Percentiles rank a stretch among this genome's conserved stretches.
Conservation (phyloP, 2,113 vertebrate genomes). For the Redunca redunca region DNA sequence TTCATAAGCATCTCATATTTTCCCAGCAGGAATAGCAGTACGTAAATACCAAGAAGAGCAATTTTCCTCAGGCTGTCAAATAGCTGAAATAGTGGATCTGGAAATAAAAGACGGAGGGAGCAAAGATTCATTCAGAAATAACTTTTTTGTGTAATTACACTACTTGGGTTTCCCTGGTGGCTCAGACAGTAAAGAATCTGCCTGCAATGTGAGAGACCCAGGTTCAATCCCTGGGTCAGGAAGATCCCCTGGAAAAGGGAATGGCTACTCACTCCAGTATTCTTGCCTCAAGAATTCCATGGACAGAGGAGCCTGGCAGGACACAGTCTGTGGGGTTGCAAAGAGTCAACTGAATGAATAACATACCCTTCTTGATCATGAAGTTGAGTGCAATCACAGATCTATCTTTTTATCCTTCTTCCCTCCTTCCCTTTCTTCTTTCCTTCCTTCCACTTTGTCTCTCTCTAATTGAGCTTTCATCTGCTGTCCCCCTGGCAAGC, state of each 20-base stretch:
- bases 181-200: not conserved
- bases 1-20: conserved; percentile 68
- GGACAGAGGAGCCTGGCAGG: not conserved
- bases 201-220: not conserved
- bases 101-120: conserved; percentile 1
- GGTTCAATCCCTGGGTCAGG: not conserved
- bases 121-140: conserved; percentile 44
- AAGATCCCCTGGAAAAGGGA: not conserved
- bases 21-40: conserved; percentile 64
- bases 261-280: not conserved
- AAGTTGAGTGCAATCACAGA: not conserved
- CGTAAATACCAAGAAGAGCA: conserved; percentile 56
- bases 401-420: accelerated
- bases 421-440: accelerated
- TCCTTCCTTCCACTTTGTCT: no score
- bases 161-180: not conserved
- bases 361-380: not conserved
- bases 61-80: conserved; percentile 64
- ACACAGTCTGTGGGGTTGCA: not conserved
- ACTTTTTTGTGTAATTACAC: conserved; percentile 36
- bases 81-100: conserved; percentile 15
- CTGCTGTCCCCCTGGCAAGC: not conserved
- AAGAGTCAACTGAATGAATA: not conserved
- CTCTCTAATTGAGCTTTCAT: not conserved
- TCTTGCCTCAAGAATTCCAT: not conserved